These are phyloP conservation scores for Crepidodera aurea DNA, from an alignment of 2,888 invertebrate species.

Conservation along the genomic window DNA sequence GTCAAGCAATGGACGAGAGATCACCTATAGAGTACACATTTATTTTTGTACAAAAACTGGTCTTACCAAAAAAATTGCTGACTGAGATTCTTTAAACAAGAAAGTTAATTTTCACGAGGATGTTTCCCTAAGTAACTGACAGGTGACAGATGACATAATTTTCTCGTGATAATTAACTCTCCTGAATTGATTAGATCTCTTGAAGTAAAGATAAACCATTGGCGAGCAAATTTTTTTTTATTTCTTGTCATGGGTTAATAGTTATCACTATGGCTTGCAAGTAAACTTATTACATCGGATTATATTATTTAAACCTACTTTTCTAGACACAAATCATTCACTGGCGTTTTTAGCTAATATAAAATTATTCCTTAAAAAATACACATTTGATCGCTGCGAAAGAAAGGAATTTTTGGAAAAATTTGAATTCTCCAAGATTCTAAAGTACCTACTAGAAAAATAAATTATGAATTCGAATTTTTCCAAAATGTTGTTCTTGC, in stretches of 20 bases:
- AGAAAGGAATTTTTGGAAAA: background rate
- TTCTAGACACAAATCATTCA: conserved; percentile 59
- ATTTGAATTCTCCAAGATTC: background rate
- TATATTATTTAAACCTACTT: conserved; percentile 59
- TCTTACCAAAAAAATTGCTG: conserved; percentile 23
- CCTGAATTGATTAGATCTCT: background rate
- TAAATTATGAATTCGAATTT: background rate
- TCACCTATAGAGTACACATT: conserved; percentile 30
- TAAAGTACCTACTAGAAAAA: background rate
- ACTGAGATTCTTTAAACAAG: background rate
- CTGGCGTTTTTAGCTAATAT: conserved; percentile 50
- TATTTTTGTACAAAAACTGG: conserved; percentile 29
- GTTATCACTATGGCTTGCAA: conserved; percentile 58
- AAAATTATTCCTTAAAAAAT: conserved; percentile 23
- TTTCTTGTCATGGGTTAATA: conserved; percentile 44
- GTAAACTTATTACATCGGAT: conserved; percentile 58
- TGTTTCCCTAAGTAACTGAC: background rate
- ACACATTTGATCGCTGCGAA: background rate
- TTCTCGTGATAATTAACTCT: background rate
- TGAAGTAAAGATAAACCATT: conserved; percentile 5
- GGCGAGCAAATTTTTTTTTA: conserved; percentile 29
- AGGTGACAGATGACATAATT: background rate
- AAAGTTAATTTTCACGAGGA: background rate
- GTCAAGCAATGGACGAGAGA: conserved; percentile 23
- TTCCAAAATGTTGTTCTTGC: background rate